Conservation (phyloP, 2,888 invertebrate species). For the Agriopis aurantiaria region DNA sequence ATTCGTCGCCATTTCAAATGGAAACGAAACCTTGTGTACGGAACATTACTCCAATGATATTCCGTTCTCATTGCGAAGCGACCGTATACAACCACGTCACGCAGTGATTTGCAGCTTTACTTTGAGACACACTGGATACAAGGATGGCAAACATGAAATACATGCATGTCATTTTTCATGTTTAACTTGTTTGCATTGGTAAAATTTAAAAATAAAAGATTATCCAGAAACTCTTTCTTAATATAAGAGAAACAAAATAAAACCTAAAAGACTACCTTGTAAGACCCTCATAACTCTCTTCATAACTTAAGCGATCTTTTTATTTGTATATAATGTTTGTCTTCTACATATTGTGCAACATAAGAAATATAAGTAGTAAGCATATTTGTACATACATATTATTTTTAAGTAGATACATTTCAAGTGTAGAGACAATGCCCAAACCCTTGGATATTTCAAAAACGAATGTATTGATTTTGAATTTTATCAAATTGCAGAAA, state of each 20-base stretch:
- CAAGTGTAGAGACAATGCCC: too few species aligned
- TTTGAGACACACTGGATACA: slow-evolving; percentile 55
- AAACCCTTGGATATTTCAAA: too few species aligned
- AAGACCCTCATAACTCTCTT: neutral
- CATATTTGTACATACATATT: too few species aligned
- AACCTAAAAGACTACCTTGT: neutral
- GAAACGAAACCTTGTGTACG: slow-evolving; percentile 47
- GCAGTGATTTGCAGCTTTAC: slow-evolving; percentile 68
- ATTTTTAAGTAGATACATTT: too few species aligned
- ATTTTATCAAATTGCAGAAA: neutral
- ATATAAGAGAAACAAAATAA: neutral
- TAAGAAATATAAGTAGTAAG: neutral
- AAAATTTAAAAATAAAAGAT: neutral
- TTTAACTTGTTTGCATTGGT: neutral
- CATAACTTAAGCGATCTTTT: neutral
- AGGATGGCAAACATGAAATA: slow-evolving; percentile 31
- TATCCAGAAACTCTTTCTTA: neutral
- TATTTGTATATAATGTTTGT: neutral
- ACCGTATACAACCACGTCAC: slow-evolving; percentile 71
- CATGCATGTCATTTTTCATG: slow-evolving; percentile 5
- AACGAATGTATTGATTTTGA: too few species aligned
- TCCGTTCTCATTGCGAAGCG: slow-evolving; percentile 65
- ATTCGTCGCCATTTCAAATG: slow-evolving; percentile 19
- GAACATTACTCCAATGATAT: slow-evolving; percentile 56
- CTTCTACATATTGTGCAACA: neutral